Evolutionary conservation across 2,113 vertebrate species (phyloP).

Genomic region (Theropithecus gelada): DNA sequence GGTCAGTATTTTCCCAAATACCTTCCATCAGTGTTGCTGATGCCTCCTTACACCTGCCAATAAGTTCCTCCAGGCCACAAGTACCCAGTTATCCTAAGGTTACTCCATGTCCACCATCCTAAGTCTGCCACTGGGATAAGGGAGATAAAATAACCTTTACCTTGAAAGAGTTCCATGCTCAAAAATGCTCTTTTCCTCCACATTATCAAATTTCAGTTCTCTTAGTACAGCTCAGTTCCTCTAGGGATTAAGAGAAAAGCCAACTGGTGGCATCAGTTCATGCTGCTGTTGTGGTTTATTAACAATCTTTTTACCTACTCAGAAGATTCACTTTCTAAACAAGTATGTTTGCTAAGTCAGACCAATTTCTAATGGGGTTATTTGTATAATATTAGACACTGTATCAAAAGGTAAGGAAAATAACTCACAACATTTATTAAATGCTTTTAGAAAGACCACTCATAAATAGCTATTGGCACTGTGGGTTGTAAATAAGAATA

Average conservation of each 20-base stretch:
- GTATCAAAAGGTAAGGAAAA: neutral
- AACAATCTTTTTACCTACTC: neutral
- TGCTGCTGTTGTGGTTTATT: neutral
- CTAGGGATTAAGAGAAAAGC: neutral
- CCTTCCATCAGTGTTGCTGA: neutral
- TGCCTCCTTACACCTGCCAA: neutral
- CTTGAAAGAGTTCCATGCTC: neutral
- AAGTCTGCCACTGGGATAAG: neutral
- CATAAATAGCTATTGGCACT: neutral
- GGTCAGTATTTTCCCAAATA: neutral
- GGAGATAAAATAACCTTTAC: neutral
- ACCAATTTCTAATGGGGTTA: neutral
- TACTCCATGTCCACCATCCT: neutral
- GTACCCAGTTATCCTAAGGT: neutral
- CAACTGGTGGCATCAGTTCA: neutral
- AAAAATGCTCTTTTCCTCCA: neutral
- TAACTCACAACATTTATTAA: neutral
- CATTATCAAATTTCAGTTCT: neutral
- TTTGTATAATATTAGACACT: constrained; percentile 1
- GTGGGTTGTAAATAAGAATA: neutral
- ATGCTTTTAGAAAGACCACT: neutral
- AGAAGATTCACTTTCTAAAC: neutral
- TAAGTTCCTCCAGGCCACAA: neutral
- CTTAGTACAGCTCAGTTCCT: neutral
- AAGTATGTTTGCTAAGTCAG: neutral